A percentile compares a stretch with the other conserved stretches of the same genome.
phyloP scores from a whole-genome alignment of 2,888 invertebrate genomes.

The Pogonocherus hispidulus region DNA sequence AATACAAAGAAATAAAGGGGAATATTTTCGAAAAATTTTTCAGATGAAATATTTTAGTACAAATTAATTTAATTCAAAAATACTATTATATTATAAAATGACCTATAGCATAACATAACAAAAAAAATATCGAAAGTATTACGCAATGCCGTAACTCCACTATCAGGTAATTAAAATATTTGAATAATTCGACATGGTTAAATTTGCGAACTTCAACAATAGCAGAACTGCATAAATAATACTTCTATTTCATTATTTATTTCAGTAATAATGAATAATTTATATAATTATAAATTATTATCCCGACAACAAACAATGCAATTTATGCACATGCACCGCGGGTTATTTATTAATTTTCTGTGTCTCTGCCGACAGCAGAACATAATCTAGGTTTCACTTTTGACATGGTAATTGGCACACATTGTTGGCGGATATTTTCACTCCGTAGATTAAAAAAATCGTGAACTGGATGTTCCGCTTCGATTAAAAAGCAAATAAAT shows the following conservation, averaged over 20 bases:
- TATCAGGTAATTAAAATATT: too few species aligned
- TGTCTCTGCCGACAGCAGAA: neutral
- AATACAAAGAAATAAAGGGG: too few species aligned
- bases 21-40: too few species aligned
- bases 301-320: neutral
- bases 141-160: too few species aligned
- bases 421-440: constrained; percentile 12
- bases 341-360: neutral
- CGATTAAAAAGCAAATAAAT: constrained; percentile 23
- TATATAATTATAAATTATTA: neutral
- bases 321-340: neutral
- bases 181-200: too few species aligned
- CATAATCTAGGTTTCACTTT: constrained; percentile 15
- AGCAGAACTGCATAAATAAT: neutral
- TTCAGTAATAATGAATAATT: neutral
- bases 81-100: too few species aligned
- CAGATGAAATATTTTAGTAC: too few species aligned
- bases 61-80: too few species aligned
- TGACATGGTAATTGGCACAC: constrained; percentile 23
- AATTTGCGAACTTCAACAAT: neutral
- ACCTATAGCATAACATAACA: too few species aligned
- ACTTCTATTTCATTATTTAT: neutral
- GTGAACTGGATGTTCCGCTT: neutral
- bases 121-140: too few species aligned
- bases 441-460: neutral